A percentile compares a stretch with the other conserved stretches of the same genome.
phyloP scores from a whole-genome alignment of 2,797 vertebrate genomes.

The Falco cherrug region DNA sequence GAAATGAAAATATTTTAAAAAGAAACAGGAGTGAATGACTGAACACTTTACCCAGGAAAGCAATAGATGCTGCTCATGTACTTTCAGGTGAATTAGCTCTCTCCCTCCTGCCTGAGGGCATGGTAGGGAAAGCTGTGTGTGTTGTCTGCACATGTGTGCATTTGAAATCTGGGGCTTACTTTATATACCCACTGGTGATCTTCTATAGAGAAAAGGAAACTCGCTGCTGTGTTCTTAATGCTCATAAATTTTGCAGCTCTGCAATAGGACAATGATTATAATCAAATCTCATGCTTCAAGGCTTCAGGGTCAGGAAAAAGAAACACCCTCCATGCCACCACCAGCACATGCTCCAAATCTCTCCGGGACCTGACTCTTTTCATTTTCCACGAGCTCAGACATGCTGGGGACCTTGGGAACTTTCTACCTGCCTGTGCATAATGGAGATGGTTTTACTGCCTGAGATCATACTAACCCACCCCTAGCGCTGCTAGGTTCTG shows the following conservation, averaged over 20 bases:
- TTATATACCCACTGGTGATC: neutral
- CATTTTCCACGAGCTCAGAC: neutral
- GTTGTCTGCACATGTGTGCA: neutral
- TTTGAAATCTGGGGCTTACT: neutral
- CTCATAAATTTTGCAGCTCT: neutral
- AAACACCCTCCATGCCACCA: neutral
- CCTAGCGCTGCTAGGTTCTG: neutral
- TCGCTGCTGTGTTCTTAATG: neutral
- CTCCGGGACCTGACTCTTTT: neutral
- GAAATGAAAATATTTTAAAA: neutral
- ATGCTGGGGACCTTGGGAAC: neutral
- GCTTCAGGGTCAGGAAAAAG: slow-evolving; percentile 18
- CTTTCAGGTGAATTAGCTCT: neutral
- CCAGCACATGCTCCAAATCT: neutral
- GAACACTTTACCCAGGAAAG: neutral
- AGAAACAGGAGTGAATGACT: neutral
- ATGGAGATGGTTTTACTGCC: neutral
- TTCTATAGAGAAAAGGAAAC: neutral
- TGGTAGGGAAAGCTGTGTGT: neutral
- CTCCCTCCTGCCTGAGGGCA: neutral
- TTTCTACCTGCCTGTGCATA: neutral
- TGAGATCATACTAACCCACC: neutral
- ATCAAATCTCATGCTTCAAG: slow-evolving; percentile 36
- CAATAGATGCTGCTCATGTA: neutral
- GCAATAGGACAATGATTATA: neutral